Evolutionary conservation across 2,797 vertebrate species (phyloP), one percentile per base, ranked within the genome.

Genomic region (Gouania willdenowi): DNA sequence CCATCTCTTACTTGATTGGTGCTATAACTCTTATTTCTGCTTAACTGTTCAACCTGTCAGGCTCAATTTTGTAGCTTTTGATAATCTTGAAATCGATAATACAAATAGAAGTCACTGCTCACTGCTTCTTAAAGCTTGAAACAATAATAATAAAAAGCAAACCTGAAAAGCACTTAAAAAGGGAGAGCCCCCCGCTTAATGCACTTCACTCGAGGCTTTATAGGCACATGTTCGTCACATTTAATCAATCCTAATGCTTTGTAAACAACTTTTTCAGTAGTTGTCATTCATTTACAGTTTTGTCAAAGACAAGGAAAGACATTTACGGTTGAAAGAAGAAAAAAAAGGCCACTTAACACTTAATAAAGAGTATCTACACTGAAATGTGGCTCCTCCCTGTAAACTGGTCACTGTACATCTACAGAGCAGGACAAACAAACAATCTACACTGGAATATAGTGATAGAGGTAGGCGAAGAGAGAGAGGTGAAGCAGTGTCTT

Each of bases 401-500:
- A 20, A 58, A 27, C 7, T 21, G 14, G 34, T 26, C 2, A n/a
- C n/a, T n/a, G n/a, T n/a, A n/a, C n/a, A n/a, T n/a, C n/a, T n/a
- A n/a, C n/a, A n/a, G n/a, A n/a, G n/a, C n/a, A n/a, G 28, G 14
- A 45, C 48, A 4, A 49, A 18, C 62, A 50, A 3, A 54, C 22
- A 60, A 32, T 56, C 41, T 29, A 61, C 34, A 30, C 40, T 59
- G 56, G 67, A 61, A 49, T 53, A 27, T 37, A 59, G 39, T 44
- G 55, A 59, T 56, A 75, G 80, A 84, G 81, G 79, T 83, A 82
- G 82, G 72, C 70, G 63, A 45, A 62, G 67, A 66, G 50, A 39
- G 58, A 70, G 77, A 78, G 72, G 52, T 72, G 83, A 75, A 71
- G 80, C 86, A 81, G 87, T 86, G 87, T 83, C 85, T 84, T 85